A percentile compares a stretch with the other conserved stretches of the same genome.
These are phyloP conservation scores for Sitobion miscanthi DNA, from an alignment of 1,140 invertebrate species.

Conservation along the genomic window DNA sequence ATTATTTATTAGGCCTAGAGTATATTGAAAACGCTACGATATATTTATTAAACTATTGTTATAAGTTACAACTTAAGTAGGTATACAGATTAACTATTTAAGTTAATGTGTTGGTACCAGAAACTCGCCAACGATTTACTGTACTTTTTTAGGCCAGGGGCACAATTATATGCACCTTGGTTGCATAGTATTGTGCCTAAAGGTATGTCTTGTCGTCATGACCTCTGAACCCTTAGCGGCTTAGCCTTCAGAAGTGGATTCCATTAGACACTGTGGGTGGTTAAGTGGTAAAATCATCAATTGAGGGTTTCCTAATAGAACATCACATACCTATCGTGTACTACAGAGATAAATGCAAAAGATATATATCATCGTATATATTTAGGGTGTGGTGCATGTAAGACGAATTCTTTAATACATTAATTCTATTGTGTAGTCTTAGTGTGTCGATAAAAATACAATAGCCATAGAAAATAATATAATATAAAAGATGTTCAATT, in stretches of 20 bases:
- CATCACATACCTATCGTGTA: not conserved
- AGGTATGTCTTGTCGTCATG: not conserved
- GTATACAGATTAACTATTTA: not conserved
- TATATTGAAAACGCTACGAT: not conserved
- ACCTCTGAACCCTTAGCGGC: not conserved
- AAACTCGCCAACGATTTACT: not conserved
- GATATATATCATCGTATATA: not conserved
- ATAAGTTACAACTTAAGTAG: not conserved
- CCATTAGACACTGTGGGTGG: not conserved
- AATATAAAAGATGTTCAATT: slow-evolving; percentile 35
- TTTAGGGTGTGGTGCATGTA: slow-evolving; percentile 31
- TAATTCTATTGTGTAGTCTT: slow-evolving; percentile 26
- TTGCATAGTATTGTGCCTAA: not conserved
- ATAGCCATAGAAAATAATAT: slow-evolving; percentile 29
- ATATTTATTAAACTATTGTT: not conserved
- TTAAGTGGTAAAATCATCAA: slow-evolving; percentile 22
- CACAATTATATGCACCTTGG: not conserved
- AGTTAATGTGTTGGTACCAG: not conserved
- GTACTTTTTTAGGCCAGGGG: not conserved
- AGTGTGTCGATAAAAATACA: slow-evolving; percentile 5
- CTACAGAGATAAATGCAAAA: not conserved
- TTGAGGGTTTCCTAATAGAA: slow-evolving; percentile 7
- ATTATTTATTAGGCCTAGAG: not conserved
- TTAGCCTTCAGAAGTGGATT: not conserved
- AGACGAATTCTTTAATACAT: slow-evolving; percentile 26